A percentile compares a stretch with the other conserved stretches of the same genome.
These are phyloP conservation scores for Neogale vison DNA, from an alignment of 2,113 vertebrate genomes.

Conservation along the genomic window DNA sequence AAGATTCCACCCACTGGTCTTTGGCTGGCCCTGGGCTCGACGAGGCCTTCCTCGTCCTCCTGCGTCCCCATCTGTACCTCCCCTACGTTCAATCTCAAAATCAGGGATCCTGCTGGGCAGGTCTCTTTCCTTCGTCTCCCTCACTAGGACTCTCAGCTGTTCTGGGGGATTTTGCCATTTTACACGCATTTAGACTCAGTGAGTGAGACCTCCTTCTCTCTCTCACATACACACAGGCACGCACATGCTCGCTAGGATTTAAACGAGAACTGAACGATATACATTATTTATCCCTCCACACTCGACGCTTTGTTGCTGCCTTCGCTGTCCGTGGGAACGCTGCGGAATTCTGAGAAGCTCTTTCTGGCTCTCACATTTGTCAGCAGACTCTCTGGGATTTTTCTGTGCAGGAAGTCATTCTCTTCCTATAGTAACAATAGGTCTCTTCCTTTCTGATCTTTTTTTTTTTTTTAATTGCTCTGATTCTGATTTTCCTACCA, in stretches of 20 bases:
- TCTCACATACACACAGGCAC: background rate
- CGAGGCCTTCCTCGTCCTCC: background rate
- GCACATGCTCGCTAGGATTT: background rate
- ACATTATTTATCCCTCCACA: background rate
- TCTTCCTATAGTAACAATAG: background rate
- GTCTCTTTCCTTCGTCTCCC: background rate
- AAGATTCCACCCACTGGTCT: background rate
- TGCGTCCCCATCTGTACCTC: background rate
- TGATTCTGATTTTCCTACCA: background rate
- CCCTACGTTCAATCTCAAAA: background rate
- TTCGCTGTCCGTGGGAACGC: accelerated
- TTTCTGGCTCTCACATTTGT: background rate
- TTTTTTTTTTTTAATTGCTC: background rate
- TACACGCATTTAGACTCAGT: background rate
- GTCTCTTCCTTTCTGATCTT: background rate
- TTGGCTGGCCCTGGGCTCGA: background rate
- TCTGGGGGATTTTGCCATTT: background rate
- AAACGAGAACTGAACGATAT: background rate
- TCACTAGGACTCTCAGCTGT: background rate
- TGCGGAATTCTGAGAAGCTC: background rate
- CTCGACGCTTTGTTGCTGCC: background rate
- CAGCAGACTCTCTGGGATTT: background rate
- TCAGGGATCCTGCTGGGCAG: background rate
- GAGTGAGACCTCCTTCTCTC: background rate
- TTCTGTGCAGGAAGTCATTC: background rate